Evolutionary conservation across 2,888 invertebrate genomes (phyloP).

Genomic region (Melinopterus prodromus): DNA sequence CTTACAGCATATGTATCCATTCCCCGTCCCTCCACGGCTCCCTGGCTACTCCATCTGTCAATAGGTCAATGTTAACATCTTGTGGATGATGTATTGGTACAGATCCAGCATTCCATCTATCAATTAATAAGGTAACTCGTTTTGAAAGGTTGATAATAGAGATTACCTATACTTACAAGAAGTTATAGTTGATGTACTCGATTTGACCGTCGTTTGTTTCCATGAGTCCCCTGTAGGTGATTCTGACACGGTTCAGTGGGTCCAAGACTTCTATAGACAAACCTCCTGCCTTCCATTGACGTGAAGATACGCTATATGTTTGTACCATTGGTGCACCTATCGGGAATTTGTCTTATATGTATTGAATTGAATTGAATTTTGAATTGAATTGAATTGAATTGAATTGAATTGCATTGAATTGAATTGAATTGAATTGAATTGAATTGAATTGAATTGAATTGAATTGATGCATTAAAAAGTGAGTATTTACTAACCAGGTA

Average conservation of each 20-base stretch:
- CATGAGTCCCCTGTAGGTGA: constrained; percentile 76
- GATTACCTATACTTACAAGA: constrained; percentile 65
- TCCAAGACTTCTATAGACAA: constrained; percentile 71
- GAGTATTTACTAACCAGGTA: constrained; percentile 33
- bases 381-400: background rate
- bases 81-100: constrained; percentile 63
- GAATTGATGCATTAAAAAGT: background rate
- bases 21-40: constrained; percentile 67
- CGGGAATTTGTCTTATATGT: background rate
- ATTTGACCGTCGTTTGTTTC: constrained; percentile 9
- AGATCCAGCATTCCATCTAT: constrained; percentile 67
- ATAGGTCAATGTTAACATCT: constrained; percentile 65
- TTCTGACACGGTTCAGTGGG: constrained; percentile 67
- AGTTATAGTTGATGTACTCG: constrained; percentile 65
- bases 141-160: background rate
- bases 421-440: background rate
- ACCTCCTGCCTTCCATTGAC: constrained; percentile 67
- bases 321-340: constrained; percentile 66
- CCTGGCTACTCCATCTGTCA: constrained; percentile 65
- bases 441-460: no score
- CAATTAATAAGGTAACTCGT: constrained; percentile 13
- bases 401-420: background rate
- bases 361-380: background rate
- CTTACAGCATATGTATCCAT: constrained; percentile 67
- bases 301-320: constrained; percentile 55